Conservation (phyloP, 2,113 vertebrate genomes). For the Anarrhichthys ocellatus region DNA sequence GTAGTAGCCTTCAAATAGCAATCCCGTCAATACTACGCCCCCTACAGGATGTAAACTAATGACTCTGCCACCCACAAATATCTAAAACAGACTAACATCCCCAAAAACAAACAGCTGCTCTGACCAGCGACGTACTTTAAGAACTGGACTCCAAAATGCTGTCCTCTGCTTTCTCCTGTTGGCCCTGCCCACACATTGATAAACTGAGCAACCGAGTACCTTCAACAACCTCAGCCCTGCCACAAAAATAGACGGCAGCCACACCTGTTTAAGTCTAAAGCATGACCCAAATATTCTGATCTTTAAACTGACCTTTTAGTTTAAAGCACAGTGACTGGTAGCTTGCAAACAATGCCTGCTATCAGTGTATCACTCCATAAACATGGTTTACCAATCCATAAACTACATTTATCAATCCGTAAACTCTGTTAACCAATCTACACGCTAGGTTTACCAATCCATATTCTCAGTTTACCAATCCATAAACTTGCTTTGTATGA, state of each 20-base stretch:
- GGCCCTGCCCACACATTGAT: background rate
- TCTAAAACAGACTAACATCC: no score
- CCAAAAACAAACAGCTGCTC: background rate
- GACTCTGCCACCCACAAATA: background rate
- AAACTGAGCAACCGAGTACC: background rate
- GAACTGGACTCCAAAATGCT: background rate
- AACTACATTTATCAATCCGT: background rate
- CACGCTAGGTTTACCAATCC: background rate
- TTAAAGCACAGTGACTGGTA: background rate
- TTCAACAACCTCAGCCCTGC: no score
- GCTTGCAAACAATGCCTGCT: background rate
- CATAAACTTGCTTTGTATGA: background rate
- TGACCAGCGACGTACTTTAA: background rate
- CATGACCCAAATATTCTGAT: background rate
- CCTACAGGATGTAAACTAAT: background rate
- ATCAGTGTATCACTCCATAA: background rate
- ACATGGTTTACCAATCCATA: background rate
- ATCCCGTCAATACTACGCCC: background rate
- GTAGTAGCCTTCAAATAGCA: slow-evolving; percentile 40
- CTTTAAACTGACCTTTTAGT: background rate
- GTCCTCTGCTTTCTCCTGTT: background rate
- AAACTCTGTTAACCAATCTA: background rate
- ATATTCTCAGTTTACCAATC: no score
- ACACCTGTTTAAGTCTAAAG: no score
- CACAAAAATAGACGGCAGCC: no score